phyloP scores from a whole-genome alignment of 2,113 vertebrate genomes.

The Pollimyrus isidori region DNA sequence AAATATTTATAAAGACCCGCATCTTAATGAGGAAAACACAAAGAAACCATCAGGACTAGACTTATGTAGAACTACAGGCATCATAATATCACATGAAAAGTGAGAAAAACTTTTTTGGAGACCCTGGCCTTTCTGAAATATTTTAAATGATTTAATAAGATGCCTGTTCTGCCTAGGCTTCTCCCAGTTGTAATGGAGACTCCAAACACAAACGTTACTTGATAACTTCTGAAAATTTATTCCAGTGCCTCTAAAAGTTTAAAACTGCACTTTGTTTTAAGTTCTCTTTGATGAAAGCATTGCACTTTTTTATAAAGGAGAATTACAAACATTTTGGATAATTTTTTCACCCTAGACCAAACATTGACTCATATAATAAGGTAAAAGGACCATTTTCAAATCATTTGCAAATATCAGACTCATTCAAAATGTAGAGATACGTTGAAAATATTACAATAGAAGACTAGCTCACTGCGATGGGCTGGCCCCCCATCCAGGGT shows the following conservation, averaged over 20 bases:
- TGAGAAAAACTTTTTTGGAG: neutral
- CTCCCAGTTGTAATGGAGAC: neutral
- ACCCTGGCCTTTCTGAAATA: neutral
- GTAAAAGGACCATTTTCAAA: neutral
- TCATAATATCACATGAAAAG: neutral
- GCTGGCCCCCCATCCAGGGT: too few relatives aligned
- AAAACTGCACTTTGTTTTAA: neutral
- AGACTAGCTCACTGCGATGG: too few relatives aligned
- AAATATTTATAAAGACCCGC: conserved; percentile 17
- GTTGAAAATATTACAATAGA: neutral
- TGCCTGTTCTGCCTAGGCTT: neutral
- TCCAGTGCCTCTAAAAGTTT: neutral
- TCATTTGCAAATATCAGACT: neutral
- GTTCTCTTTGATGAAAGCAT: neutral
- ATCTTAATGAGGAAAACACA: conserved; percentile 5
- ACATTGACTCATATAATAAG: neutral
- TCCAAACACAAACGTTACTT: neutral
- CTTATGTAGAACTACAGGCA: neutral
- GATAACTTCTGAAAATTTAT: neutral
- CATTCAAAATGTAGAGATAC: neutral
- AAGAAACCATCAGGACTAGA: neutral
- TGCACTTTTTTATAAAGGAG: neutral
- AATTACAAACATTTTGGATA: neutral
- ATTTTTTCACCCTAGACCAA: neutral
- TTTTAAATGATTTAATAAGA: neutral